Percentiles rank a stretch among this genome's conserved stretches.
Evolutionary conservation across 2,888 invertebrate species (phyloP).

Genomic region (Leptura quadrifasciata): DNA sequence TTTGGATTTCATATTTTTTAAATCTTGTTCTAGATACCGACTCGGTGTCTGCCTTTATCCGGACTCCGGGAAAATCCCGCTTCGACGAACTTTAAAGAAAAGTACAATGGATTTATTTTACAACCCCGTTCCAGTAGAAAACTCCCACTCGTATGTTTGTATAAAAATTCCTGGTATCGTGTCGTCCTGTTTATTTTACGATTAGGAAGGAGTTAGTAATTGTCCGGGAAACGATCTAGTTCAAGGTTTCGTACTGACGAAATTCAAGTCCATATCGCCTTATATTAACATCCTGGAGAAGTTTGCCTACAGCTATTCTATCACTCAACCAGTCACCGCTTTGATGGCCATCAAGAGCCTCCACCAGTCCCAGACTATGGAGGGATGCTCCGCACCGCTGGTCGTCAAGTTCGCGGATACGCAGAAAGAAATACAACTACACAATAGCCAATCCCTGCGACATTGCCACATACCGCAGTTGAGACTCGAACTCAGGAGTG

Average conservation of each 20-base stretch:
- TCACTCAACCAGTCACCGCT: conserved; percentile 97
- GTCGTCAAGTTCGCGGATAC: conserved; percentile 99
- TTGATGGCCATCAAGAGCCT: conserved; percentile 96
- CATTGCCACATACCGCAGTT: no score
- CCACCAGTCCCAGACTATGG: conserved; percentile 99
- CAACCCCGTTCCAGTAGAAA: neutral
- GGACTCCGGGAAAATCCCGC: neutral
- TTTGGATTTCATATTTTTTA: no score
- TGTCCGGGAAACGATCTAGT: neutral
- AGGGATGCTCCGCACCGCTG: conserved; percentile 98
- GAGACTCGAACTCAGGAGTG: no score
- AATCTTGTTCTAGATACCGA: neutral
- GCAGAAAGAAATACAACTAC: conserved; percentile 98
- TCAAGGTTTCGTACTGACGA: neutral
- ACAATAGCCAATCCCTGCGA: no score
- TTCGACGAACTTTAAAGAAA: neutral
- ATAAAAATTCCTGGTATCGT: neutral
- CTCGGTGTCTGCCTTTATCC: neutral
- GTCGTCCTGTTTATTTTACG: neutral
- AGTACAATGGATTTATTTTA: neutral
- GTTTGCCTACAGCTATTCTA: no score
- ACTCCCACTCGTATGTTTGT: neutral
- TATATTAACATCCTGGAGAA: no score
- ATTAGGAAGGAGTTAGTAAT: neutral
- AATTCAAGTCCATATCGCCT: no score